Evolutionary conservation across 2,797 vertebrate genomes (phyloP).

Genomic region (Helarctos malayanus): DNA sequence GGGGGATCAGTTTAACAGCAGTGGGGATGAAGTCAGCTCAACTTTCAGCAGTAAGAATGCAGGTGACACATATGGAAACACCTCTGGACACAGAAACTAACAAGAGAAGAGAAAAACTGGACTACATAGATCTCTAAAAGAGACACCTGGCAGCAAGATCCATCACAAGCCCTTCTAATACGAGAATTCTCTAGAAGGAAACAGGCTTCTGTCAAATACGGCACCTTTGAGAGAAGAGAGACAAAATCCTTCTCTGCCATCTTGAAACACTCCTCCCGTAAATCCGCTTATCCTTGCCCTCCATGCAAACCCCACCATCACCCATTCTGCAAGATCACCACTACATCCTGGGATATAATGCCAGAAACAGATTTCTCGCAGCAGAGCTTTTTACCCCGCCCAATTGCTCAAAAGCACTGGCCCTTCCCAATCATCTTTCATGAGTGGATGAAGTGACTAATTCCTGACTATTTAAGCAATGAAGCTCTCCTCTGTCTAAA

Average conservation of each 20-base stretch:
- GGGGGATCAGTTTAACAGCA: background rate
- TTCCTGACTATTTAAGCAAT: background rate
- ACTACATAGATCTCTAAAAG: background rate
- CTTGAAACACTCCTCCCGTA: background rate
- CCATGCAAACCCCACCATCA: background rate
- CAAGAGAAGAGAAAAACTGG: background rate
- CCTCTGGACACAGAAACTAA: background rate
- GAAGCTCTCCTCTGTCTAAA: background rate
- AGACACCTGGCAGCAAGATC: background rate
- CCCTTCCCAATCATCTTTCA: background rate
- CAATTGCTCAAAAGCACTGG: background rate
- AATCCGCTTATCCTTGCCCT: background rate
- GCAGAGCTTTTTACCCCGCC: background rate
- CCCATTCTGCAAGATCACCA: background rate
- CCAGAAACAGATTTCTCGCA: background rate
- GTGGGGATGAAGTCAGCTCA: background rate
- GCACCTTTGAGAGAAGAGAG: background rate
- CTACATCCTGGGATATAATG: background rate
- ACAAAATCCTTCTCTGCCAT: background rate
- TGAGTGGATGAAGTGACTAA: background rate
- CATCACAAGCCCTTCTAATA: background rate
- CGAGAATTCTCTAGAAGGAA: slow-evolving; percentile 20
- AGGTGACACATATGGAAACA: background rate
- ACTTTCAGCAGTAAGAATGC: background rate
- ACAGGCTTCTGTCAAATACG: background rate